Evolutionary conservation across 2,113 vertebrate species (phyloP), one percentile per base, ranked within the genome.

Genomic region (Misgurnus anguillicaudatus): DNA sequence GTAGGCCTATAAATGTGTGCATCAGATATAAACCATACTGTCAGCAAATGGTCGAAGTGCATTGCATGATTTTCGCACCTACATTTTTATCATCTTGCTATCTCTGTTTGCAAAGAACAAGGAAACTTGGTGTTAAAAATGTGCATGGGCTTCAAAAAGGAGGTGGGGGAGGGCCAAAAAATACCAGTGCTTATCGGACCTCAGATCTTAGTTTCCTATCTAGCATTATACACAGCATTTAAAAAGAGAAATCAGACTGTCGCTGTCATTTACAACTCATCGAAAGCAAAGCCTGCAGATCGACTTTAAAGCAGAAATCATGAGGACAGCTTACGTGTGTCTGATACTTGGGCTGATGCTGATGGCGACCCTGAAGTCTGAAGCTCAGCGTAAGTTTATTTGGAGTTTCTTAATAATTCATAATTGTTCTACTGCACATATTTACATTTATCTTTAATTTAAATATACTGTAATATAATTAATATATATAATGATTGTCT

Each of bases 291-390:
- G 11, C 10, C n/a, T 39, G 16, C 36, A 55, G 9, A 70, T 55
- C 74, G 31, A 5, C 24, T 39, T 42, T 21, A 48, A 8, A 71
- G 9, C 47, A 65, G 48, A 73, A 58, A 78, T 1, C 24, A 82
- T 82, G 80, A 78, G 57, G 75, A 69, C 62, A 41, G n/a, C 24
- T 19, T 51, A 17, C 24, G 10, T 77, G 61, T 51, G n/a, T 73
- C 21, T 72, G 67, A 13, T 42, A 2, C 21, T 62, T 3, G 69
- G 67, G 19, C 36, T 78, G 68, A 45, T 72, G 41, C 68, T 78
- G 68, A 41, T 72, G 42, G 45, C 42, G 24, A 13, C 31, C 5
- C 41, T 31, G 31, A 65, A 48, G 55, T 41, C 69, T 66, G 61
- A 82, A 0, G 53, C 75, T 53, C 7, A 10, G 3, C 17, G 75